Conservation (phyloP, 2,888 invertebrate species). For the Andrena praecox region DNA sequence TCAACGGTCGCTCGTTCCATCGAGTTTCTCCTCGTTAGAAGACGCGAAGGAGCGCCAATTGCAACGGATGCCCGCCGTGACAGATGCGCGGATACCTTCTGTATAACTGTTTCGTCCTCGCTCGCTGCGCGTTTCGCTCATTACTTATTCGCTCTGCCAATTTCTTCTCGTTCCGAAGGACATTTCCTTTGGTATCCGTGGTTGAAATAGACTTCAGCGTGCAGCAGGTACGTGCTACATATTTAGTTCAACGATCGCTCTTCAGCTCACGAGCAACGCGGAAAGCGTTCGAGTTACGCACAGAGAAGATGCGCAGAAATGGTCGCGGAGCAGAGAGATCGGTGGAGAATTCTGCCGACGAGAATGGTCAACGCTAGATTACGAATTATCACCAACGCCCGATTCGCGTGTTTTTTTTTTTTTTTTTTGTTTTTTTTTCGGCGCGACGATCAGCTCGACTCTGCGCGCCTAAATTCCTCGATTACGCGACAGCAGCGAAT, state of each 20-base stretch:
- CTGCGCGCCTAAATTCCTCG: slow-evolving; percentile 44
- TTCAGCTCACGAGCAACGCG: not conserved
- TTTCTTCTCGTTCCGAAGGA: not conserved
- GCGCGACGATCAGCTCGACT: slow-evolving; percentile 6
- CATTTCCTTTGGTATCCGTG: not conserved
- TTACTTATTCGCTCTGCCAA: not conserved
- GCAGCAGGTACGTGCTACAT: too few species aligned
- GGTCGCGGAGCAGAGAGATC: not conserved
- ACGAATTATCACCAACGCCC: not conserved
- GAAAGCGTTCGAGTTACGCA: not conserved
- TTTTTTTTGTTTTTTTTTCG: not conserved
- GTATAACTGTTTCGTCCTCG: not conserved
- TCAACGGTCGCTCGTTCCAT: slow-evolving; percentile 24
- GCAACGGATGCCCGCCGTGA: slow-evolving; percentile 31
- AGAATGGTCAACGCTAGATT: not conserved
- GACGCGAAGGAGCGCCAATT: slow-evolving; percentile 34
- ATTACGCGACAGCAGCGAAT: slow-evolving; percentile 23
- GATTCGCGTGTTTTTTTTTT: not conserved
- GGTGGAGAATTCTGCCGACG: not conserved
- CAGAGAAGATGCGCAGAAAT: too few species aligned
- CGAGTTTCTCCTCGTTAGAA: slow-evolving; percentile 64
- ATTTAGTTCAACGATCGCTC: too few species aligned
- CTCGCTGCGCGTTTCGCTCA: not conserved
- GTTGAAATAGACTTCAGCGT: too few species aligned
- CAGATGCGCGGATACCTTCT: slow-evolving; percentile 41